phyloP scores from a whole-genome alignment of 2,888 invertebrate species.

The Didymodactylos carnosus region DNA sequence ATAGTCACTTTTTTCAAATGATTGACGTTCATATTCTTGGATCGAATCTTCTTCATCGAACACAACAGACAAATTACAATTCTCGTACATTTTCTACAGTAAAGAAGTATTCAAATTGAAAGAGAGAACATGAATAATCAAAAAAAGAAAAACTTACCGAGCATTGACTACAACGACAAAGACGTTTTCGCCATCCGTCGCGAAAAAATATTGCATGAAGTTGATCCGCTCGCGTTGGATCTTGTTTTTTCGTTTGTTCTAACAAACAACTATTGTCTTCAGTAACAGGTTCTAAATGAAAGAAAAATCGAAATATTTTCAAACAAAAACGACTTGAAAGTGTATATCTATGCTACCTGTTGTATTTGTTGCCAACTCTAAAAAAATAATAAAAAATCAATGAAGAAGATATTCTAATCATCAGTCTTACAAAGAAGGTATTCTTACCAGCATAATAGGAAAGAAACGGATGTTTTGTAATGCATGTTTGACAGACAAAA shows the following conservation, averaged over 20 bases:
- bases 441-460: background rate
- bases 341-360: too few species aligned
- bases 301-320: background rate
- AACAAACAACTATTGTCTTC: too few species aligned
- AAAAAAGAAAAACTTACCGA: background rate
- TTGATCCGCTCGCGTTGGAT: background rate
- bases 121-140: too few species aligned
- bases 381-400: background rate
- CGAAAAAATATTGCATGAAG: background rate
- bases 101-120: too few species aligned
- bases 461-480: background rate
- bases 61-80: background rate
- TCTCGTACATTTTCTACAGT: background rate
- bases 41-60: constrained; percentile 1
- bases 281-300: background rate
- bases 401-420: background rate
- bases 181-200: constrained; percentile 1
- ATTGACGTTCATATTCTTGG: constrained; percentile 5
- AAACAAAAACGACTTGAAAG: too few species aligned
- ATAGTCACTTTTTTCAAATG: background rate
- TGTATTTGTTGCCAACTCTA: too few species aligned
- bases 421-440: background rate
- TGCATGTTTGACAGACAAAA: constrained; percentile 4
- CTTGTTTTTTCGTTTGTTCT: background rate
- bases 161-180: constrained; percentile 7